phyloP scores from a whole-genome alignment of 2,113 vertebrate species.

The Rhinopomastus cyanomelas region DNA sequence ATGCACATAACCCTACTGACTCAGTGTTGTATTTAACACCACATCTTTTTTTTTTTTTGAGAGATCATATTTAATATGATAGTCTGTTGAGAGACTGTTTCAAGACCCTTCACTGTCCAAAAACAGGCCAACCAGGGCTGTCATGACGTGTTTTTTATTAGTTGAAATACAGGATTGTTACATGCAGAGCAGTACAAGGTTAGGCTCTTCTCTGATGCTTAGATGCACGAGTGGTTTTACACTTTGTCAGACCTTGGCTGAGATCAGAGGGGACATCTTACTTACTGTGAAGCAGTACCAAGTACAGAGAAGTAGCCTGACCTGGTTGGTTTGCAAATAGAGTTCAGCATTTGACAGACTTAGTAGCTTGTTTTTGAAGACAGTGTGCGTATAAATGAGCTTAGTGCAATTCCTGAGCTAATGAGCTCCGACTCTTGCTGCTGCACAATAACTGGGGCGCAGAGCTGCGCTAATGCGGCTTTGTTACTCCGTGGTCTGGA shows the following conservation, averaged over 20 bases:
- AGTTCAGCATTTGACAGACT: slow-evolving; percentile 13
- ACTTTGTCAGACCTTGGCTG: neutral
- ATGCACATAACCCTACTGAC: no score
- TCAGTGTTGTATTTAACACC: no score
- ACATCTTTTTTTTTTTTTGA: neutral
- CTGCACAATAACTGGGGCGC: slow-evolving; percentile 13
- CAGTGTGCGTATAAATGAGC: slow-evolving; percentile 12
- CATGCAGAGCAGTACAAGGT: neutral
- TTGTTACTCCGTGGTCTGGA: neutral
- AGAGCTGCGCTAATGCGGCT: slow-evolving; percentile 33
- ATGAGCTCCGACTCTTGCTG: slow-evolving; percentile 40
- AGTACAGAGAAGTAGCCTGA: neutral
- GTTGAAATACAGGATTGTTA: neutral
- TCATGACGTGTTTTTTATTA: neutral
- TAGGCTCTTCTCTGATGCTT: neutral
- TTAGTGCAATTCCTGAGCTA: slow-evolving; percentile 45
- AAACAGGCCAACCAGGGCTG: neutral
- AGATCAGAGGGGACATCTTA: neutral
- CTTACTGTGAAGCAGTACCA: neutral
- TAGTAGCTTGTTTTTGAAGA: slow-evolving; percentile 17
- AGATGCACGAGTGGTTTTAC: neutral
- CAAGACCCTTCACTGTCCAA: neutral
- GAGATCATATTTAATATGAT: no score
- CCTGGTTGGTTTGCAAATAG: neutral
- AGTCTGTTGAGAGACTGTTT: neutral